Conservation (phyloP, 2,113 vertebrate genomes). For the Otolemur garnettii region DNA sequence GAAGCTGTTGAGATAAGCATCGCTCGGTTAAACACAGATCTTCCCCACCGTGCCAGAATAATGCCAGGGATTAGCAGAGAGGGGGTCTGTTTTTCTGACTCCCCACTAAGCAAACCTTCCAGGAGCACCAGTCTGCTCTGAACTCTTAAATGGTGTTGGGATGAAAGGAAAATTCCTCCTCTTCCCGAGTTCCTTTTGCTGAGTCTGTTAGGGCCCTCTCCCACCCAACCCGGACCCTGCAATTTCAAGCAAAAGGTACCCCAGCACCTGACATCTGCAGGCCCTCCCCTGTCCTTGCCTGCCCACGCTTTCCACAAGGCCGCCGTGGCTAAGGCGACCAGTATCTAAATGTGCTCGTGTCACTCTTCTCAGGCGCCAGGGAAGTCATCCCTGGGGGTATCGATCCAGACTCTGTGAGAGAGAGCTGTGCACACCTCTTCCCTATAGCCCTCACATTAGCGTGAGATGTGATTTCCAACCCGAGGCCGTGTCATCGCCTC, state of each 20-base stretch:
- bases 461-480: neutral
- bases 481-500: conserved; percentile 39
- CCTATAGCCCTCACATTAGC: neutral
- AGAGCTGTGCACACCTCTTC: accelerated
- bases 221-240: neutral
- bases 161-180: neutral
- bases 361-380: neutral
- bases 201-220: neutral
- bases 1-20: conserved; percentile 72
- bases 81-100: conserved; percentile 53
- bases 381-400: neutral
- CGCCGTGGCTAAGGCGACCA: neutral
- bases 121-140: neutral
- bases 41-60: conserved; percentile 47
- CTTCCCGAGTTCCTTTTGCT: neutral
- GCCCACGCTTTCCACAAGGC: neutral
- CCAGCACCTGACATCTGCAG: neutral
- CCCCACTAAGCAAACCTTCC: conserved; percentile 39
- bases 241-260: neutral
- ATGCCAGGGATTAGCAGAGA: conserved; percentile 50
- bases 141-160: neutral
- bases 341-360: neutral
- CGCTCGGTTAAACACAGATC: conserved; percentile 53
- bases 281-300: neutral
- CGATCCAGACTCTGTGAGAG: neutral